Percentiles rank a stretch among this genome's conserved stretches.
These are phyloP conservation scores for Eulemur albifrons DNA, from an alignment of 2,797 vertebrate genomes.

Conservation along the genomic window DNA sequence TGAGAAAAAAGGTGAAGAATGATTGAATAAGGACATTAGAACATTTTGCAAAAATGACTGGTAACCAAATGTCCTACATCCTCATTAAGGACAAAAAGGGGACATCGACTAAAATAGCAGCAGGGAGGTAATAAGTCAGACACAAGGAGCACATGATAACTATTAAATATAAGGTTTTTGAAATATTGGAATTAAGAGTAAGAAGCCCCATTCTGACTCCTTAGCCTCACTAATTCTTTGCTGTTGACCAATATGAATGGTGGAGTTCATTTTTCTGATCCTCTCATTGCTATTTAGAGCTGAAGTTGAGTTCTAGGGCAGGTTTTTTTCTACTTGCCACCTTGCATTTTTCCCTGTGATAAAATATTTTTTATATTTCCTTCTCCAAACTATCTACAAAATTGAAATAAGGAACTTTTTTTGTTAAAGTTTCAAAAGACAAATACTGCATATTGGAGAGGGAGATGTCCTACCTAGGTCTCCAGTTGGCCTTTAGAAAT, in stretches of 20 bases:
- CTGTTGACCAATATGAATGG: conserved; percentile 69
- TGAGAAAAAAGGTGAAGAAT: conserved; percentile 33
- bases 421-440: not conserved
- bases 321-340: conserved; percentile 31
- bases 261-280: conserved; percentile 56
- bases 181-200: conserved; percentile 59
- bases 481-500: conserved; percentile 27
- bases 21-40: conserved; percentile 52
- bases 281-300: conserved; percentile 58
- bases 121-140: conserved; percentile 66
- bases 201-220: conserved; percentile 20
- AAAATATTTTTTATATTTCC: conserved; percentile 1
- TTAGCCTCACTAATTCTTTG: conserved; percentile 54
- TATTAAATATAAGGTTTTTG: not conserved
- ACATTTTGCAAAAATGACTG: conserved; percentile 35
- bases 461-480: not conserved
- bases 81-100: conserved; percentile 65
- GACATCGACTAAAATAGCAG: conserved; percentile 71
- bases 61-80: conserved; percentile 57
- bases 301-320: conserved; percentile 1
- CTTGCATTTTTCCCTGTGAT: conserved; percentile 34
- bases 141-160: conserved; percentile 16
- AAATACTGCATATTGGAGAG: not conserved
- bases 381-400: not conserved
- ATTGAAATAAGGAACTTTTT: not conserved